Evolutionary conservation across 53 echinoderm and acorn worm species (phyloP), one percentile per base, ranked within the genome.

Genomic region (Paelopatides confundens): DNA sequence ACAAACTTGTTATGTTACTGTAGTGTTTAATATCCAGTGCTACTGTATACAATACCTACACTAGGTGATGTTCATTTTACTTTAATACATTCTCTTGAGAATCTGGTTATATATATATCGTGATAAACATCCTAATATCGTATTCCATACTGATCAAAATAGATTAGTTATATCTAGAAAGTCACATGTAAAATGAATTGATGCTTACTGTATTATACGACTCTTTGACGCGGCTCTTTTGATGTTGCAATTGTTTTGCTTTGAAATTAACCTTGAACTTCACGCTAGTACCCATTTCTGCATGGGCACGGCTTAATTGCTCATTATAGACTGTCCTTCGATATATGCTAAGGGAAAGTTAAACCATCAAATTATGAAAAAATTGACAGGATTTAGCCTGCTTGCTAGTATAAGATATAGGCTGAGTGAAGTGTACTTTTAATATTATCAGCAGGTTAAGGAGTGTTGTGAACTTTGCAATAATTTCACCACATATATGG

Each of bases 161-260:
- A 67, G 67, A 67, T 67, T 67, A 67, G 67, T 28, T 67, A n/a
- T 67, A 31, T 67, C 67, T 8, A 67, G 18, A 67, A 31, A 67
- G 29, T 31, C 13, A 67, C 30, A n/a, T 67, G 67, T 67, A 18
- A 67, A 31, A 67, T 67, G 67, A 67, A 67, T 31, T 58, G 18
- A 58, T 58, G 58, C 58, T 58, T 58, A 58, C n/a, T 23, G n/a
- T 58, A 6, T 58, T 58, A 58, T 18, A 58, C 15, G 15, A 21
- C 58, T 58, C 18, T 58, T 58, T 58, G n/a, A n/a, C n/a, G n/a
- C 58, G 58, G 58, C 58, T 3, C 58, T 58, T 58, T 58, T 58
- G 58, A 58, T 58, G n/a, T 58, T 18, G 18, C 58, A 58, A 58
- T 58, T 58, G 58, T 58, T 58, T 58, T 58, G 58, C 58, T 58